phyloP scores from a whole-genome alignment of 2,113 vertebrate genomes.

The Eptatretus burgeri region DNA sequence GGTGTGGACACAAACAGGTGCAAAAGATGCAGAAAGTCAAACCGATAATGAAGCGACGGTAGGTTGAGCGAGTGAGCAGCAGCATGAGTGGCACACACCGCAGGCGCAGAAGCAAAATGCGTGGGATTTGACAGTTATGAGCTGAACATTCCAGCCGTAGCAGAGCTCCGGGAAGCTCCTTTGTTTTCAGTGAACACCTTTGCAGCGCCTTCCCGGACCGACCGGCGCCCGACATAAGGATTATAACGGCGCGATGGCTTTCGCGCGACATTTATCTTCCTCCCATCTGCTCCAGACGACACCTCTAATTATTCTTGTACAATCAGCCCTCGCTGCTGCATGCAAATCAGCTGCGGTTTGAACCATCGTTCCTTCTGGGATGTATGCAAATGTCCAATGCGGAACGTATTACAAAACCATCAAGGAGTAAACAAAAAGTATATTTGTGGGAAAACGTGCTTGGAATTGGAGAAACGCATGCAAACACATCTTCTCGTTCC shows the following conservation, averaged over 20 bases:
- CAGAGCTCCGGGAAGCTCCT: constrained; percentile 2
- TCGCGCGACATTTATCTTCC: constrained; percentile 5
- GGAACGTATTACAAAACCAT: constrained; percentile 5
- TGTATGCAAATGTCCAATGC: background rate
- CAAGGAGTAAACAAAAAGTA: background rate
- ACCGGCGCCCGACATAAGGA: constrained; percentile 2
- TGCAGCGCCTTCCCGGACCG: constrained; percentile 1
- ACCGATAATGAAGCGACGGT: no score
- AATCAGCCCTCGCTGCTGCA: constrained; percentile 3
- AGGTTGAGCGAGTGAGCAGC: no score
- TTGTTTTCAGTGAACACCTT: background rate
- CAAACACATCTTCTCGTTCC: no score
- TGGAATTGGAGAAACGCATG: no score
- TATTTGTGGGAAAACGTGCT: no score
- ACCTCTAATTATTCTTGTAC: constrained; percentile 4
- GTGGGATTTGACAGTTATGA: no score
- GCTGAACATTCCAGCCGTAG: background rate
- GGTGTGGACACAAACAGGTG: no score
- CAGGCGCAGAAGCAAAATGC: no score
- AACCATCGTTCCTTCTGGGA: background rate
- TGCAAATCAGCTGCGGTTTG: background rate
- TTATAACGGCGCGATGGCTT: constrained; percentile 6
- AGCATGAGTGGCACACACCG: no score
- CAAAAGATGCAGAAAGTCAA: no score
- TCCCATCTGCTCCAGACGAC: constrained; percentile 6